Evolutionary conservation across 2,797 vertebrate species (phyloP), one percentile per base, ranked within the genome.

Genomic region (Ptychobarbus kaznakovi): DNA sequence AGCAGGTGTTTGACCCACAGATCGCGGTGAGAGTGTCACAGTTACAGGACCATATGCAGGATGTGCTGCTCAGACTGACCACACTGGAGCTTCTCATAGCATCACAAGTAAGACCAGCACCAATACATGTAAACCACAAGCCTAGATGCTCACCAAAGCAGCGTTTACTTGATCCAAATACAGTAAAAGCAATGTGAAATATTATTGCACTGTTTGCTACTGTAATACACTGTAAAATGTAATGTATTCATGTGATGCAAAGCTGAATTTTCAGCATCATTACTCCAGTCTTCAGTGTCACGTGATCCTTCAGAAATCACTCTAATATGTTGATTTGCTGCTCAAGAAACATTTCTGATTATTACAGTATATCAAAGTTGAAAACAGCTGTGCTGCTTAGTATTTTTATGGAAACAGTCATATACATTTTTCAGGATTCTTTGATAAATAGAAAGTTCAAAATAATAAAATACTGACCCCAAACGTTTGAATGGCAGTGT

Each of bases 31-130:
- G 95, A 78, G 94, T 99, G 87, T 94, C 96, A 89, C 91, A 93
- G 80, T 87, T 99, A 90, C 97, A 99, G 87, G 95, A 96, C 6
- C 96, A 99, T 92, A 98, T 99, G 98, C 94, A 95, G 91, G 93
- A 93, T 0, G 96, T 97, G 78, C 91, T 97, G 49, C 96, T 96
- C 90, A 95, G 96, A 89, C 92, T 99, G 75, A 95, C 96, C 1
- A 89, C 94, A 25, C 93, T 99, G 92, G 97, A 99, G 90, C 92
- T 91, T 0, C 93, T 94, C 20, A 93, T 95, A 0, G 90, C 94
- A 25, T 94, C 96, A 0, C 96, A 97, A 96, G 97, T 98, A 88
- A 92, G 82, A 25, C 53, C 77, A 63, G 40, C 56, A 63, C 56
- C 28, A 38, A 51, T 32, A 11, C 25, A 73, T 20, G 15, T 13